A percentile compares a stretch with the other conserved stretches of the same genome.
These are phyloP conservation scores for Drosophila parabipectinata DNA, from an alignment of 1,140 invertebrate genomes.

Conservation along the genomic window DNA sequence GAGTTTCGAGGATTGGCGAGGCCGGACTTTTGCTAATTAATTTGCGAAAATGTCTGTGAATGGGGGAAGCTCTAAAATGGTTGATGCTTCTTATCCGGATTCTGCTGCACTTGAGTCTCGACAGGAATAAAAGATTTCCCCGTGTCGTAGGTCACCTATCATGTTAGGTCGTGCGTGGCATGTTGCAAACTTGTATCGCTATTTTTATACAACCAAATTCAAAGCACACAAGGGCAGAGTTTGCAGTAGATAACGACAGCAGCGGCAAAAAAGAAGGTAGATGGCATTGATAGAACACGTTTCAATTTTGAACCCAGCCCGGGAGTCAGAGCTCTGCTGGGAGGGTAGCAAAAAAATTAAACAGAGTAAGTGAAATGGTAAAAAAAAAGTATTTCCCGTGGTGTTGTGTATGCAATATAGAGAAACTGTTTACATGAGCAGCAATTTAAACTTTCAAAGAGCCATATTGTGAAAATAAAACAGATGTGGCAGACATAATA, in stretches of 20 bases:
- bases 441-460: background rate
- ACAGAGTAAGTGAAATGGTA: background rate
- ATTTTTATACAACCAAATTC: slow-evolving; percentile 42
- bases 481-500: too few species aligned
- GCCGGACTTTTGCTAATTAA: slow-evolving; percentile 35
- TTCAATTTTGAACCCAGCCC: slow-evolving; percentile 67
- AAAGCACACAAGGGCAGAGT: slow-evolving; percentile 39
- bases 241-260: slow-evolving; percentile 45
- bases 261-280: slow-evolving; percentile 47
- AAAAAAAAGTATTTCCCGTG: background rate
- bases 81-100: slow-evolving; percentile 7
- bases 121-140: background rate
- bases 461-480: background rate
- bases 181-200: slow-evolving; percentile 47
- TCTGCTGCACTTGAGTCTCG: slow-evolving; percentile 30
- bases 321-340: background rate
- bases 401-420: background rate
- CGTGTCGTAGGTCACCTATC: background rate
- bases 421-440: background rate
- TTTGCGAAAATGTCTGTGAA: slow-evolving; percentile 27
- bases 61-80: slow-evolving; percentile 1
- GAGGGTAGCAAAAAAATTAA: background rate
- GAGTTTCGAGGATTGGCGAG: background rate
- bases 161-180: slow-evolving; percentile 27
- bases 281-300: slow-evolving; percentile 82